Evolutionary conservation across 2,113 vertebrate genomes (phyloP).

Genomic region (Puffinus mauretanicus): DNA sequence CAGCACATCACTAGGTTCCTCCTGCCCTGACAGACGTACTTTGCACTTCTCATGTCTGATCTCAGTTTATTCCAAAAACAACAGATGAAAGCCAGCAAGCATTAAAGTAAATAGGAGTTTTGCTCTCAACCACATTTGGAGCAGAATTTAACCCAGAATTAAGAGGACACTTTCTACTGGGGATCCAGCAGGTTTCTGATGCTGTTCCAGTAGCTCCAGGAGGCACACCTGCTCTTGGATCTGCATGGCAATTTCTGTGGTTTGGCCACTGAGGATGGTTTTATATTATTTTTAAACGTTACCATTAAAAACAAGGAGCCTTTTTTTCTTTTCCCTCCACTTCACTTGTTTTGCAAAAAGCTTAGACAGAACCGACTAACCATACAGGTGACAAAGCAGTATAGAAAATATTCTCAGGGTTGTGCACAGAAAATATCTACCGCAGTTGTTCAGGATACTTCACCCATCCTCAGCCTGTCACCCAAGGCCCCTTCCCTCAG

Average conservation of each 20-base stretch:
- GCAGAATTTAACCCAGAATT: slow-evolving; percentile 52
- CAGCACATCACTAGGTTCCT: background rate
- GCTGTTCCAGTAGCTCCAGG: slow-evolving; percentile 67
- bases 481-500: background rate
- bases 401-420: background rate
- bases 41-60: slow-evolving; percentile 5
- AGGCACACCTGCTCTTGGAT: slow-evolving; percentile 66
- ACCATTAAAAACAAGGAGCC: slow-evolving; percentile 8
- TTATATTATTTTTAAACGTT: background rate
- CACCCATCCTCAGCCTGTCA: background rate
- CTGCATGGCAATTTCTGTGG: slow-evolving; percentile 64
- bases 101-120: slow-evolving; percentile 45
- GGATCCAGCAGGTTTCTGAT: slow-evolving; percentile 55
- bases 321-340: background rate
- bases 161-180: slow-evolving; percentile 32
- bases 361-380: background rate
- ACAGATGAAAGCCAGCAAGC: slow-evolving; percentile 39
- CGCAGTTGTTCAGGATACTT: background rate
- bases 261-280: slow-evolving; percentile 40
- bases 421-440: background rate
- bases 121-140: slow-evolving; percentile 54
- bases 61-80: slow-evolving; percentile 23
- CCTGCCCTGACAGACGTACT: background rate
- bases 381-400: background rate
- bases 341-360: background rate